Evolutionary conservation across 2,797 vertebrate genomes (phyloP), one percentile per base, ranked within the genome.

Genomic region (Amphiprion clarkii): DNA sequence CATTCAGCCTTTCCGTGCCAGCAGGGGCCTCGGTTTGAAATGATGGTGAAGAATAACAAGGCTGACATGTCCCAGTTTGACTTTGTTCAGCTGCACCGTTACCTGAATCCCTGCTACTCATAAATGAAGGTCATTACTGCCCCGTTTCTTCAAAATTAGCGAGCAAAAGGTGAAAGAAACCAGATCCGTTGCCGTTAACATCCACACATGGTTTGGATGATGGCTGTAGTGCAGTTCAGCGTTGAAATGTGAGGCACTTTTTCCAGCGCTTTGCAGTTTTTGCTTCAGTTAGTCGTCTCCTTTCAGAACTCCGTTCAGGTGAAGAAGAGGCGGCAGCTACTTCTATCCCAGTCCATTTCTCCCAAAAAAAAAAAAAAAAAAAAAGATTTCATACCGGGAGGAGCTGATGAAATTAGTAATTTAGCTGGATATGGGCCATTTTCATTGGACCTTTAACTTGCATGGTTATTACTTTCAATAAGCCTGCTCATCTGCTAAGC

Each of bases 11-110:
- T 97, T 3, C 96, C 96, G 76, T 95, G 93, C 91, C 96, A 96
- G 83, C 96, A 94, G 78, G 96, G 94, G 5, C 94, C 96, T 12
- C 95, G 94, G 78, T 96, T 97, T 86, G 95, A 97, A 87, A 96
- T 96, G 2, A 96, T 96, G 93, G 88, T 96, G 65, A 96, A 96
- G 89, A 95, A 96, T 74, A 96, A 97, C 81, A 95, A 97, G 78
- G 92, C 95, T 0, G 93, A 95, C 4, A 96, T 96, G 91, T 96
- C 96, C 0, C 96, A 97, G 82, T 98, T 96, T 51, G 95, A 96
- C 86, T 97, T 96, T 69, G 84, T 96, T 69, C 91, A 95, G 3
- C 96, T 96, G 21, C 95, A 95, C 82, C 95, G 96, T 93, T 97
- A 97, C 93, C 93, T 95, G 89, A 97, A 96, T 74, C 96, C 95